Evolutionary conservation across 2,888 invertebrate species (phyloP).

Genomic region (Mellilla xanthometata): DNA sequence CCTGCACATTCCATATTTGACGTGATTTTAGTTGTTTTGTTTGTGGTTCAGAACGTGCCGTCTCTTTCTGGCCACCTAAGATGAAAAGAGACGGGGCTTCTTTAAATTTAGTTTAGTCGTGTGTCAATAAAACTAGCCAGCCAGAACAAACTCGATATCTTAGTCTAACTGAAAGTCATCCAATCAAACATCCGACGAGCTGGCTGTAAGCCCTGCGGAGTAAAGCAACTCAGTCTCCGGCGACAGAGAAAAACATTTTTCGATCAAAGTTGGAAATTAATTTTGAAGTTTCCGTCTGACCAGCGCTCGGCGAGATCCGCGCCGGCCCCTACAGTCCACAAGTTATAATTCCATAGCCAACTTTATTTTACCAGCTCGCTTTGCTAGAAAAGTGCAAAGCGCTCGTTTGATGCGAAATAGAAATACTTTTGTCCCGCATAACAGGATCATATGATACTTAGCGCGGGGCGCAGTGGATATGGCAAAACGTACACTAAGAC

Average conservation of each 20-base stretch:
- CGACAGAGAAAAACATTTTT: conserved; percentile 65
- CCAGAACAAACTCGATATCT: conserved; percentile 13
- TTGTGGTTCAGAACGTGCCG: no score
- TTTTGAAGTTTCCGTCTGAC: conserved; percentile 68
- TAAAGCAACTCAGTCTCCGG: conserved; percentile 38
- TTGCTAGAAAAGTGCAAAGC: neutral
- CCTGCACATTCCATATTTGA: no score
- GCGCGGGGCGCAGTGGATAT: no score
- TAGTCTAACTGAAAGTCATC: conserved; percentile 14
- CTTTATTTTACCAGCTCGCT: conserved; percentile 28
- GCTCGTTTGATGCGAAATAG: neutral
- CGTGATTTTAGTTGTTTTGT: no score
- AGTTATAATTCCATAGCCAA: conserved; percentile 58
- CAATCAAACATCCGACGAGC: conserved; percentile 21
- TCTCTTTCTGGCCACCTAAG: no score
- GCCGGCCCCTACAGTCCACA: conserved; percentile 46
- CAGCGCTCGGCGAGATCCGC: conserved; percentile 45
- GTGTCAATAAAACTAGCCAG: conserved; percentile 11
- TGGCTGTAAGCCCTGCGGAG: conserved; percentile 24
- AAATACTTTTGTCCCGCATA: no score
- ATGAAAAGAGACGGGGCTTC: no score
- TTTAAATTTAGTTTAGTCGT: no score
- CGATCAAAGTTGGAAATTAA: conserved; percentile 75
- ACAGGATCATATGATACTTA: no score
- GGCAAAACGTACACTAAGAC: no score